These are phyloP conservation scores for Meghimatium bilineatum DNA, from an alignment of 2,888 invertebrate genomes.

Conservation along the genomic window DNA sequence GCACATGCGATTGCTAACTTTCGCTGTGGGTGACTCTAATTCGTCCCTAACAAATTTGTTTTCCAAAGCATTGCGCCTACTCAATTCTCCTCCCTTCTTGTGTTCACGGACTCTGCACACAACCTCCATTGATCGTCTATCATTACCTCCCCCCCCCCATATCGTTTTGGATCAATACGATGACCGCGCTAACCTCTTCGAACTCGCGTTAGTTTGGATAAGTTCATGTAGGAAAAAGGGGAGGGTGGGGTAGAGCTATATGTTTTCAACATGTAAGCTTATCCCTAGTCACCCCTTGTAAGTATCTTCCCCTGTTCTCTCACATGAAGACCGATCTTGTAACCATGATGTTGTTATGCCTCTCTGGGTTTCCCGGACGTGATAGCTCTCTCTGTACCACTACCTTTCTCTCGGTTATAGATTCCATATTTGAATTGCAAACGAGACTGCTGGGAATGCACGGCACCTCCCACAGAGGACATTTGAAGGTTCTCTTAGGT, in stretches of 20 bases:
- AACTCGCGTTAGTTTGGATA: too few relatives aligned
- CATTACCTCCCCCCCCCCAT: too few relatives aligned
- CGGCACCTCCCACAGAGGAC: not conserved
- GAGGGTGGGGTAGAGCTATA: not conserved
- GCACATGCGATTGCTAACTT: too few relatives aligned
- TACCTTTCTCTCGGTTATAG: not conserved
- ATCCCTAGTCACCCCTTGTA: not conserved
- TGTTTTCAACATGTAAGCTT: not conserved
- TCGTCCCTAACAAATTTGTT: too few relatives aligned
- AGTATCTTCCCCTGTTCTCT: not conserved
- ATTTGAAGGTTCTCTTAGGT: conserved; percentile 9
- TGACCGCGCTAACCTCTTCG: too few relatives aligned
- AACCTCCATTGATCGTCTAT: too few relatives aligned
- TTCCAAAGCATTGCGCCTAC: too few relatives aligned
- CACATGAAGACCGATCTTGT: not conserved
- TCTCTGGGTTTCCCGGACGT: not conserved
- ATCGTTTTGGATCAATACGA: too few relatives aligned
- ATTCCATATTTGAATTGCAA: not conserved
- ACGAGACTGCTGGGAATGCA: not conserved
- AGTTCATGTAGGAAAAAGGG: too few relatives aligned
- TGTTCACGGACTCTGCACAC: too few relatives aligned
- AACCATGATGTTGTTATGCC: not conserved
- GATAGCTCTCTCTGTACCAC: not conserved
- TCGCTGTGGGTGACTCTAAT: too few relatives aligned
- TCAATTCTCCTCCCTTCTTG: too few relatives aligned